Conservation (phyloP, 2,888 invertebrate species). For the Panopea generosa region DNA sequence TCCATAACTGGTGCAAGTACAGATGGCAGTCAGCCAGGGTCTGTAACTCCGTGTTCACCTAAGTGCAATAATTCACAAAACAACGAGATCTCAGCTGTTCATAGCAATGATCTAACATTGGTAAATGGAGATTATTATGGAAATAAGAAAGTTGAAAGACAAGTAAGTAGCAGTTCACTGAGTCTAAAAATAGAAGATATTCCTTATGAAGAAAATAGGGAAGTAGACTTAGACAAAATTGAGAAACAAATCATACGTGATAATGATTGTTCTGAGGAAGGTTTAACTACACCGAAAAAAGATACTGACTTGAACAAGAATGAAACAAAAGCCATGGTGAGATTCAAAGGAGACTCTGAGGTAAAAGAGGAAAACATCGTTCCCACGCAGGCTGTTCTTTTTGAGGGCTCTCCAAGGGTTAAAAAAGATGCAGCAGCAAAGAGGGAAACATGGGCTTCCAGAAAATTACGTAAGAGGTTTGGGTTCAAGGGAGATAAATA, state of each 20-base stretch:
- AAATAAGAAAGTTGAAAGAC: too few relatives aligned
- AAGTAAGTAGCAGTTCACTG: too few relatives aligned
- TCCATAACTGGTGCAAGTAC: background rate
- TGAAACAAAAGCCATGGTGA: constrained; percentile 44
- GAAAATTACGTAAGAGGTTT: constrained; percentile 57
- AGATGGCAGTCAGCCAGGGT: constrained; percentile 10
- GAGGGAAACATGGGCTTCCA: constrained; percentile 64
- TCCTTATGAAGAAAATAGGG: background rate
- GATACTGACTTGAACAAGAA: constrained; percentile 55
- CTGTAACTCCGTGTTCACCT: constrained; percentile 1
- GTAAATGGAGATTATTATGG: too few relatives aligned
- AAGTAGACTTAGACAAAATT: background rate
- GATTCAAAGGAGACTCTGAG: constrained; percentile 44
- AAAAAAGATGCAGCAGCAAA: constrained; percentile 49
- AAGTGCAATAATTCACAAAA: constrained; percentile 7
- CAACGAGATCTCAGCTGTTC: too few relatives aligned
- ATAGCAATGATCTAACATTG: too few relatives aligned
- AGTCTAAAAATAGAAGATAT: too few relatives aligned
- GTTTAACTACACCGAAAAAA: too few relatives aligned
- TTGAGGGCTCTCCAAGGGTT: constrained; percentile 28
- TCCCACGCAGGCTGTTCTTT: constrained; percentile 20
- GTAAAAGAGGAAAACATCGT: constrained; percentile 35
- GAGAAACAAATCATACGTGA: constrained; percentile 12
- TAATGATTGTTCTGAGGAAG: too few relatives aligned
- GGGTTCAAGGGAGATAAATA: constrained; percentile 29